phyloP scores from a whole-genome alignment of 2,113 vertebrate genomes.

The Osmerus mordax region DNA sequence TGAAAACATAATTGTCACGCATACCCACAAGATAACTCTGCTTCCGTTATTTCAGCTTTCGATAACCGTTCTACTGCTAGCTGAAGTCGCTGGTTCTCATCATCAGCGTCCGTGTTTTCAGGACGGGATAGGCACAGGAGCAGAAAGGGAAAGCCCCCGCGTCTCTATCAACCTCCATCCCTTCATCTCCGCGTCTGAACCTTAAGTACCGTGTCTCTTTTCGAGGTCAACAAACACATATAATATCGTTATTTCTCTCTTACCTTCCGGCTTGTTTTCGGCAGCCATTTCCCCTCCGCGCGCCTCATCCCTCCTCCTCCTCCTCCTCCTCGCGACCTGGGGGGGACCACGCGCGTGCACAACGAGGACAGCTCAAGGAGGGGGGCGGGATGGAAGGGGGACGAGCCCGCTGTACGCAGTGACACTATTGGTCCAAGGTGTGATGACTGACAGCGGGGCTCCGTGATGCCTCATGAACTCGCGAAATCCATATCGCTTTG shows the following conservation, averaged over 20 bases:
- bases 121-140: slow-evolving; percentile 41
- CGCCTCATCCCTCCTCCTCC: slow-evolving; percentile 91
- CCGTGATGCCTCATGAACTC: slow-evolving; percentile 57
- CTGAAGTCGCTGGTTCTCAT: slow-evolving; percentile 54
- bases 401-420: slow-evolving; percentile 57
- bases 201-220: slow-evolving; percentile 5
- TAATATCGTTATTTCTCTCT: slow-evolving; percentile 60
- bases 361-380: slow-evolving; percentile 73
- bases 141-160: slow-evolving; percentile 49
- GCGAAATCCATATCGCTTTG: slow-evolving; percentile 49
- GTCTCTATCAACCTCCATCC: neutral
- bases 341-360: slow-evolving; percentile 68
- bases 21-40: slow-evolving; percentile 58
- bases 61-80: slow-evolving; percentile 51
- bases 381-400: slow-evolving; percentile 53
- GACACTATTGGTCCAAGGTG: slow-evolving; percentile 50
- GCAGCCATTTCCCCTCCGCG: slow-evolving; percentile 91
- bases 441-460: slow-evolving; percentile 58
- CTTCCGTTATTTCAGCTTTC: slow-evolving; percentile 56
- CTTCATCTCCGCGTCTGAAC: slow-evolving; percentile 11
- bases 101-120: slow-evolving; percentile 64
- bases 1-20: slow-evolving; percentile 21
- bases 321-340: slow-evolving; percentile 74
- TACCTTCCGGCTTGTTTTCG: slow-evolving; percentile 89
- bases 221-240: slow-evolving; percentile 39